These are phyloP conservation scores for Masticophis lateralis DNA, from an alignment of 2,797 vertebrate genomes.

Conservation along the genomic window DNA sequence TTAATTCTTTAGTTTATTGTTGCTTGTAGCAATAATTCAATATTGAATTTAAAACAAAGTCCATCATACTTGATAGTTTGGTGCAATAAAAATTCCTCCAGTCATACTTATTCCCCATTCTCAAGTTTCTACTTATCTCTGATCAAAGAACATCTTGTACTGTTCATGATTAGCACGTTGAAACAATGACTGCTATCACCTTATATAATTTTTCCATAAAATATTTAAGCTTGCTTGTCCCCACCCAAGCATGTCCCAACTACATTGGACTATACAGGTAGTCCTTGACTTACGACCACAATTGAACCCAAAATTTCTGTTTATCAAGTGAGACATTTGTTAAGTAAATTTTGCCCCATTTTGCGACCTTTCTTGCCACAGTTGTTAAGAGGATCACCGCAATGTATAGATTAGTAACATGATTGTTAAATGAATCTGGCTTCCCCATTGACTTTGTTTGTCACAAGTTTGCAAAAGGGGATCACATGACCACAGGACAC, in stretches of 20 bases:
- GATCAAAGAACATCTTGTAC: background rate
- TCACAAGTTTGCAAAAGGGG: background rate
- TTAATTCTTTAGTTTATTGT: slow-evolving; percentile 5
- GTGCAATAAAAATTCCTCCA: background rate
- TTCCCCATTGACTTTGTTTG: background rate
- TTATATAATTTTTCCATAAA: background rate
- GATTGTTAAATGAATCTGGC: background rate
- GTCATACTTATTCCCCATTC: slow-evolving; percentile 27
- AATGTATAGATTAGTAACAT: background rate
- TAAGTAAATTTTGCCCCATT: background rate
- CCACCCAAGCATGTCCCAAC: background rate
- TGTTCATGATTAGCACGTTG: background rate
- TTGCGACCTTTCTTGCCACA: background rate
- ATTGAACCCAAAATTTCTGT: background rate
- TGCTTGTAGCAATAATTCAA: slow-evolving; percentile 33
- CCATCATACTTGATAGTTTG: slow-evolving; percentile 12
- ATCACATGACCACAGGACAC: background rate
- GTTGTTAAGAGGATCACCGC: background rate
- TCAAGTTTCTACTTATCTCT: background rate
- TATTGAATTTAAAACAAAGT: slow-evolving; percentile 35
- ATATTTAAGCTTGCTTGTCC: background rate
- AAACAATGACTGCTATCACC: background rate
- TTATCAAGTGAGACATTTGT: background rate
- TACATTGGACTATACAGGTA: background rate
- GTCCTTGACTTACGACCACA: background rate